Conservation (phyloP, 2,113 vertebrate genomes). For the Caloenas nicobarica region DNA sequence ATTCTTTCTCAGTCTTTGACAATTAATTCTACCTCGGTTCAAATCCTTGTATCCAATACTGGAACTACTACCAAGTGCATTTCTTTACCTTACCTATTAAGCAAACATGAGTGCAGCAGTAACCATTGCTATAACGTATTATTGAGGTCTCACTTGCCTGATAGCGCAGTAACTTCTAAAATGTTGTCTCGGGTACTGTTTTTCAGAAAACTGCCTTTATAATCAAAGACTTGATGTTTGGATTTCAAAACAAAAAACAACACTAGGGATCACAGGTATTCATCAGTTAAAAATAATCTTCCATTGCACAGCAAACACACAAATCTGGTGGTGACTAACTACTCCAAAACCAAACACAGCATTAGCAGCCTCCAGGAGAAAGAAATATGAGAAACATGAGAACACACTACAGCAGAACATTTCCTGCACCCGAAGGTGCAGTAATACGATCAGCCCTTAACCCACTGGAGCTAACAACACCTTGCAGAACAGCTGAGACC, state of each 20-base stretch:
- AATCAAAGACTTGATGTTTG: neutral
- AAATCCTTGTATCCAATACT: neutral
- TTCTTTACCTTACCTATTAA: neutral
- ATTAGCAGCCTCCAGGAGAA: neutral
- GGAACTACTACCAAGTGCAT: neutral
- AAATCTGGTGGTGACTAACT: neutral
- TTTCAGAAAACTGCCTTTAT: neutral
- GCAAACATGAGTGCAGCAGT: neutral
- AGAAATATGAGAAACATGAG: neutral
- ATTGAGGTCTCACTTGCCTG: neutral
- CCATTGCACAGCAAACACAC: neutral
- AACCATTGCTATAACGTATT: neutral
- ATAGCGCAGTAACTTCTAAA: neutral
- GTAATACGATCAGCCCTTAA: neutral
- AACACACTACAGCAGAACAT: neutral
- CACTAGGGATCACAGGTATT: neutral
- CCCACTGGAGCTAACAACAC: too few relatives aligned
- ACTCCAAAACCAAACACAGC: neutral
- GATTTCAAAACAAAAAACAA: slow-evolving; percentile 3
- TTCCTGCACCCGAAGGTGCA: neutral
- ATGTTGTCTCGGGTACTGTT: neutral
- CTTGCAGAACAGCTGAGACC: neutral
- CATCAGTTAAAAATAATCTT: neutral
- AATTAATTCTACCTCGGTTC: neutral
- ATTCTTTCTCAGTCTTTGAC: neutral